These are phyloP conservation scores for Himalopsyche phryganea DNA, from an alignment of 1,140 invertebrate genomes.

Conservation along the genomic window DNA sequence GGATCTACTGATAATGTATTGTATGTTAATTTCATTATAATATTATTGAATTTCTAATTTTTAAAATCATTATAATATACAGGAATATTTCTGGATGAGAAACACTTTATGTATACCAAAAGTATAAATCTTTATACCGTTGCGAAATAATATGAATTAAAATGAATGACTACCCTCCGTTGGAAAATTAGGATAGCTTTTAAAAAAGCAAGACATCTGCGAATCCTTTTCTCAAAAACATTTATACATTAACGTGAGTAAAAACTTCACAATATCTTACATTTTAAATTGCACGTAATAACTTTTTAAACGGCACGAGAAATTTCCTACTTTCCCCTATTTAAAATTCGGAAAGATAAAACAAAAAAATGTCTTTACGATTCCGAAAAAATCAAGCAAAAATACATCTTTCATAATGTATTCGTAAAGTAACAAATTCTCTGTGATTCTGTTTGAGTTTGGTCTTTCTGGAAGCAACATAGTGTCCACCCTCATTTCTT, in stretches of 20 bases:
- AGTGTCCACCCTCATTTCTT: not conserved
- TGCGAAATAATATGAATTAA: no score
- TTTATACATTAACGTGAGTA: conserved; percentile 28
- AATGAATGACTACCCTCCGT: no score
- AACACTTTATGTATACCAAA: no score
- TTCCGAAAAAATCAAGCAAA: not conserved
- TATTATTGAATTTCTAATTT: no score
- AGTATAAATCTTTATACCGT: no score
- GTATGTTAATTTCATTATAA: no score
- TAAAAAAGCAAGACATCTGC: conserved; percentile 26
- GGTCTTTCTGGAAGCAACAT: not conserved
- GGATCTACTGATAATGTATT: no score
- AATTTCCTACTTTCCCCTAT: conserved; percentile 26
- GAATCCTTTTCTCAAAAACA: conserved; percentile 29
- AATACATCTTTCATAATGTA: not conserved
- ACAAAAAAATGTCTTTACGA: conserved; percentile 2
- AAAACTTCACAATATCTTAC: conserved; percentile 35
- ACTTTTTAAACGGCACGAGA: conserved; percentile 33
- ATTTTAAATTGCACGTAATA: conserved; percentile 35
- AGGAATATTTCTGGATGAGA: no score
- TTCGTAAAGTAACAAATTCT: not conserved
- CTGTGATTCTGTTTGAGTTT: not conserved
- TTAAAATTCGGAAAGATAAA: not conserved
- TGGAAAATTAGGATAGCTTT: not conserved
- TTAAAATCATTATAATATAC: no score